A percentile compares a stretch with the other conserved stretches of the same genome.
Conservation (phyloP, 2,888 invertebrate species). For the Podabrus alpinus region DNA sequence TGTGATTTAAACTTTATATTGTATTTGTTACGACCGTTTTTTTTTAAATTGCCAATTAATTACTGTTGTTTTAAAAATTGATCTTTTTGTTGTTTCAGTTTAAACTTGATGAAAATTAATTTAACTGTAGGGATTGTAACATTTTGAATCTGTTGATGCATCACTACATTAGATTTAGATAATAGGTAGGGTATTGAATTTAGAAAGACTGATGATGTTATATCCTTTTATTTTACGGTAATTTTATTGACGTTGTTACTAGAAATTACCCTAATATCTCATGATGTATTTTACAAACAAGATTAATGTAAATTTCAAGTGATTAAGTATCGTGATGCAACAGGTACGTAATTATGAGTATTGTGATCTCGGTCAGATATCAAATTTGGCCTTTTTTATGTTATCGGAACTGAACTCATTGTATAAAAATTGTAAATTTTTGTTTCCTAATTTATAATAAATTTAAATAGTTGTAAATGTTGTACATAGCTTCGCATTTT, state of each 20-base stretch:
- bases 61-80: not conserved
- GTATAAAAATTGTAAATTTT: conserved; percentile 46
- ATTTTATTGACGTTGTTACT: not conserved
- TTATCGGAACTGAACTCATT: conserved; percentile 46
- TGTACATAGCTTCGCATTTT: conserved; percentile 53
- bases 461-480: conserved; percentile 45
- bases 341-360: conserved; percentile 39
- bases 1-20: not conserved
- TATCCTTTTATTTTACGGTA: conserved; percentile 8
- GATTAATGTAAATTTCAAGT: not conserved
- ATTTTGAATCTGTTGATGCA: conserved; percentile 25
- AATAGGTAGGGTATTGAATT: conserved; percentile 32
- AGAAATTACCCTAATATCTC: not conserved
- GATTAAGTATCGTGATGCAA: conserved; percentile 42
- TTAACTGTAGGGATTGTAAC: not conserved
- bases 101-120: not conserved
- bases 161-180: conserved; percentile 31
- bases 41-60: not conserved
- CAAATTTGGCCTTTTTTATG: conserved; percentile 37
- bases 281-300: not conserved
- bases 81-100: not conserved
- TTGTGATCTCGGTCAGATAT: conserved; percentile 52
- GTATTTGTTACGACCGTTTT: not conserved
- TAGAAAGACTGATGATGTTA: conserved; percentile 34
- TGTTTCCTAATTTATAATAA: conserved; percentile 48